phyloP scores from a whole-genome alignment of 2,888 invertebrate genomes.

The Sinohyriopsis cumingii region DNA sequence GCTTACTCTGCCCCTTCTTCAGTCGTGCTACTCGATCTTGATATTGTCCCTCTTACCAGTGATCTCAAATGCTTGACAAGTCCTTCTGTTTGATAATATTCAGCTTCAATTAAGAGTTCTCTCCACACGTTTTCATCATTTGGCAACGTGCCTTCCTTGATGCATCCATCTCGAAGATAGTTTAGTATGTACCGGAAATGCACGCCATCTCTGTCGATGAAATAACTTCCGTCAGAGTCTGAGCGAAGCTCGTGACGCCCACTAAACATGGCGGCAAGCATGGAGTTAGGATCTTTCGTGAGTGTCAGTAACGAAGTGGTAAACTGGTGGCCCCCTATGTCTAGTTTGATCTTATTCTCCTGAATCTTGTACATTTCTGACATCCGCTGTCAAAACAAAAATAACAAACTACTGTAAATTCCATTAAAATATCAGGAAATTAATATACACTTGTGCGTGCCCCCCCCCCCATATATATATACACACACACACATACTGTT shows the following conservation, averaged over 20 bases:
- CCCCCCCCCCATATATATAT: too few relatives aligned
- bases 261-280: conserved; percentile 66
- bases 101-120: conserved; percentile 62
- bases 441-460: background rate
- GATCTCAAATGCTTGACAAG: conserved; percentile 51
- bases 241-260: conserved; percentile 60
- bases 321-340: conserved; percentile 63
- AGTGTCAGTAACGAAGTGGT: conserved; percentile 63
- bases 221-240: conserved; percentile 63
- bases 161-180: conserved; percentile 60
- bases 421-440: background rate
- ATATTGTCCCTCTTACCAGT: conserved; percentile 31
- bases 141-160: conserved; percentile 64
- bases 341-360: conserved; percentile 62
- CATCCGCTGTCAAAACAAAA: conserved; percentile 52
- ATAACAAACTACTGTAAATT: background rate
- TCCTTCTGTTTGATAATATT: conserved; percentile 61
- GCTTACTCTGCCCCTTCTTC: too few relatives aligned
- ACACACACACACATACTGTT: background rate
- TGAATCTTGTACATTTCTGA: conserved; percentile 60
- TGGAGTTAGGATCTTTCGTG: conserved; percentile 57
- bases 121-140: conserved; percentile 52
- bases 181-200: conserved; percentile 64
- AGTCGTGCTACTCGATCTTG: conserved; percentile 26
- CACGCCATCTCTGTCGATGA: conserved; percentile 64